Evolutionary conservation across 2,113 vertebrate species (phyloP).

Genomic region (Platanista minor): DNA sequence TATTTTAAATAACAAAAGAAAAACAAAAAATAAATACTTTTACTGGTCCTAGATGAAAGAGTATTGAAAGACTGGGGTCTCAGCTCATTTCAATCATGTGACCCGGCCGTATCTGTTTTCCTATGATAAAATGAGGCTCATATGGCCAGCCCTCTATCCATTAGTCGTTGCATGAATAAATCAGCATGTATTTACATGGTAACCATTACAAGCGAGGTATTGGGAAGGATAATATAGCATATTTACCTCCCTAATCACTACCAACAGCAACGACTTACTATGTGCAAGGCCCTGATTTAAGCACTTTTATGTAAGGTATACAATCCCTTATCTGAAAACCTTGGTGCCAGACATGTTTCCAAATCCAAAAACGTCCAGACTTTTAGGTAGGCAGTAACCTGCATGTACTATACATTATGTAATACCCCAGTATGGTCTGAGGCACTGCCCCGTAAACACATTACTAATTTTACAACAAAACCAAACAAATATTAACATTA

Average conservation of each 20-base stretch:
- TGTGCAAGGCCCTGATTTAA: not conserved
- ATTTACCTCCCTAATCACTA: constrained; percentile 33
- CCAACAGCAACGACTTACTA: constrained; percentile 27
- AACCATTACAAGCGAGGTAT: constrained; percentile 1
- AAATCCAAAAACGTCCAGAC: constrained; percentile 17
- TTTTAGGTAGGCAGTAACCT: not conserved
- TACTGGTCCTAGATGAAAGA: not conserved
- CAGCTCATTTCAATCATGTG: not conserved
- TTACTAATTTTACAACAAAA: constrained; percentile 1
- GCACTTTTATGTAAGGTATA: not conserved
- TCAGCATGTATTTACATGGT: constrained; percentile 29
- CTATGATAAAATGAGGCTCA: constrained; percentile 27
- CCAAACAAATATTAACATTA: constrained; percentile 16
- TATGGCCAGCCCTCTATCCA: not conserved
- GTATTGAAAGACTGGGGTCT: not conserved
- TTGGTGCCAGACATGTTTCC: not conserved
- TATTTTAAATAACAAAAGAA: constrained; percentile 19
- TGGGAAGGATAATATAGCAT: constrained; percentile 35
- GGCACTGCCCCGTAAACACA: not conserved
- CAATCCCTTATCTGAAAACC: constrained; percentile 35
- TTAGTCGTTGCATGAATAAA: constrained; percentile 36
- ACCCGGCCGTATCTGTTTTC: constrained; percentile 10
- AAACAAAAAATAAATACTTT: not conserved
- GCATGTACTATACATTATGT: not conserved
- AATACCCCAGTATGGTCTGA: not conserved